Base-by-base conservation (phyloP, 1,140 invertebrate species). In the Pectinophora gossypiella region DNA sequence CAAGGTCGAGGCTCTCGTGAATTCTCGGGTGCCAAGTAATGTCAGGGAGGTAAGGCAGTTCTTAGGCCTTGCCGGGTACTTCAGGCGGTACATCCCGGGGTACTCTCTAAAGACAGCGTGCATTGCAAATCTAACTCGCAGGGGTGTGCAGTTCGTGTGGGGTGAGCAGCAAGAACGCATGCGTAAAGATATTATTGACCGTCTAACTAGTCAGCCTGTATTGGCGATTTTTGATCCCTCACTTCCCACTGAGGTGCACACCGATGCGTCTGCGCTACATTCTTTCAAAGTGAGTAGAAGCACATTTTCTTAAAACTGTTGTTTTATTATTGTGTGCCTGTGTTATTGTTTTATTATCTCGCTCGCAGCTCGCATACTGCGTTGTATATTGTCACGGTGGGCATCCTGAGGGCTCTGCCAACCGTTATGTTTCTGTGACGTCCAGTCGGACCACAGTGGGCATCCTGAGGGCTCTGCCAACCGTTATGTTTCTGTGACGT, bases 1-100 rank as follows among this genome's bases (percentile, higher is more conserved):
- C 6, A 81, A 81, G 51, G 61, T 66, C 9, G 15, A 61, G 38
- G 76, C 75, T 7, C 59, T 84, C 6, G 55, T 52, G 45, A 60
- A 71, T 12, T 61, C 72, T 51, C 59, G 61, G 0, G 15, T 15
- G 35, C 79, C 80, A 10, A 61, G 10, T 27, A 75, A 64, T 35
- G 27, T 53, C 0, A 66, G 62, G 18, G 51, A 72, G 27, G 43
- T 78, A 2, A 47, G 64, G 22, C 58, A 67, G 12, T 80, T 77
- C 50, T 42, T 72, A 5, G 70, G 70, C 0, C 38, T 43, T 19
- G 40, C 40, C 2, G 19, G 40, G 15, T 43, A 43, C 19, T 43
- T 43, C n/a, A 4, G 40, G 19, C 15, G 19, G 2, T 43, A 43
- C n/a, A 43, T 43, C 3, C 40, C 40, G 2, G 40, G 58, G n/a